Conservation (phyloP, 2,797 vertebrate species). For the Pitangus sulphuratus region DNA sequence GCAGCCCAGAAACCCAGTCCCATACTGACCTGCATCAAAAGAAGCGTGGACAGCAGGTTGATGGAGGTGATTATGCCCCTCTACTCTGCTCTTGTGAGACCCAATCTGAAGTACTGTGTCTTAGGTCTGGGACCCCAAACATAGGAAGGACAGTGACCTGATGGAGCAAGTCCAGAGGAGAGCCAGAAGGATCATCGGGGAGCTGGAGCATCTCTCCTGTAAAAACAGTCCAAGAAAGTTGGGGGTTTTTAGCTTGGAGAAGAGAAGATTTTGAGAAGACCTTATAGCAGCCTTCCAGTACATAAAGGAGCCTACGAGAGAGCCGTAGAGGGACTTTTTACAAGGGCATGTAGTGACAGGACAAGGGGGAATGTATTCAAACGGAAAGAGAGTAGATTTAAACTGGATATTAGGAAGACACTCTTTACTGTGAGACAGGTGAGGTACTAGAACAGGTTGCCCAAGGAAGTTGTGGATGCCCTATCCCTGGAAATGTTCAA, state of each 20-base stretch:
- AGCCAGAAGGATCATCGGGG: not conserved
- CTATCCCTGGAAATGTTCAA: not conserved
- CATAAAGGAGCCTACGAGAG: not conserved
- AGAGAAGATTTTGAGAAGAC: not conserved
- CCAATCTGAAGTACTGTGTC: not conserved
- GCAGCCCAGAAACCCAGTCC: not conserved
- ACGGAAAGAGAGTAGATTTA: not conserved
- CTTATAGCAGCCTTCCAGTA: not conserved
- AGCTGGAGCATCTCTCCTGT: not conserved
- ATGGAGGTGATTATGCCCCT: not conserved
- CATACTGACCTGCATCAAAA: not conserved
- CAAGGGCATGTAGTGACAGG: not conserved
- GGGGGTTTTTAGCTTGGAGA: not conserved
- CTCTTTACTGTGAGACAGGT: not conserved
- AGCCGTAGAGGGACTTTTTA: not conserved
- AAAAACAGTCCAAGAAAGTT: not conserved
- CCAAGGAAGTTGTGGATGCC: not conserved
- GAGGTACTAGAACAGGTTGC: not conserved
- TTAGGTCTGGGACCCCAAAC: not conserved
- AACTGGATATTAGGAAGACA: not conserved
- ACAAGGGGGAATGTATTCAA: not conserved
- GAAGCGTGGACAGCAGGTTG: accelerated
- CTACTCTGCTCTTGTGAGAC: not conserved
- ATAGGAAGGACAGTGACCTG: not conserved
- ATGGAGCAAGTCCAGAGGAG: not conserved